Percentiles rank a stretch among this genome's conserved stretches.
phyloP scores from a whole-genome alignment of 2,888 invertebrate species.

The Caenorhabditis sp. region DNA sequence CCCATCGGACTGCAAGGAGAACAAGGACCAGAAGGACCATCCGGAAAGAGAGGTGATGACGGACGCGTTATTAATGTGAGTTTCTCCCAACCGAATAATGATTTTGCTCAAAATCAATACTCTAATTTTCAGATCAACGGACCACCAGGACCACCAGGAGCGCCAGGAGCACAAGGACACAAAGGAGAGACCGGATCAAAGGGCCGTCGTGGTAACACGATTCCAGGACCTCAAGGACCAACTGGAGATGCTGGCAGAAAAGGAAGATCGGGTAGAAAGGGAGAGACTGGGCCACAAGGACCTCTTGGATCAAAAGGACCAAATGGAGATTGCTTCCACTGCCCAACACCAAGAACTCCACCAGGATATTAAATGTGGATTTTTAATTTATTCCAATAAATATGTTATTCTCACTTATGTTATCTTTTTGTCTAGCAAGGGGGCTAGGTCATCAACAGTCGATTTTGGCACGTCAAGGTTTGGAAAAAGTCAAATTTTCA shows the following conservation, averaged over 20 bases:
- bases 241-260: constrained; percentile 57
- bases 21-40: constrained; percentile 54
- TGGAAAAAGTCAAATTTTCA: too few species aligned
- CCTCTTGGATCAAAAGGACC: constrained; percentile 55
- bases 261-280: constrained; percentile 54
- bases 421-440: too few species aligned
- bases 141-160: constrained; percentile 57
- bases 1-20: constrained; percentile 65
- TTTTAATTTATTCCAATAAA: neutral
- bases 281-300: constrained; percentile 59
- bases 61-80: constrained; percentile 56
- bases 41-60: constrained; percentile 59
- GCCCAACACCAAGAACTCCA: constrained; percentile 64
- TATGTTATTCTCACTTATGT: neutral
- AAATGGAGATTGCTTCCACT: constrained; percentile 64
- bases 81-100: neutral
- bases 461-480: too few species aligned
- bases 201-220: constrained; percentile 58
- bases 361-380: constrained; percentile 54
- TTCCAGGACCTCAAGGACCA: constrained; percentile 61
- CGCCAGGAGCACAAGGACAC: constrained; percentile 56
- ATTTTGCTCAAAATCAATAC: neutral
- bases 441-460: too few species aligned
- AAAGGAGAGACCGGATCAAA: constrained; percentile 62
- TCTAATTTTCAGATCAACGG: constrained; percentile 43